Evolutionary conservation across 2,797 vertebrate genomes (phyloP).

Genomic region (Sparus aurata): DNA sequence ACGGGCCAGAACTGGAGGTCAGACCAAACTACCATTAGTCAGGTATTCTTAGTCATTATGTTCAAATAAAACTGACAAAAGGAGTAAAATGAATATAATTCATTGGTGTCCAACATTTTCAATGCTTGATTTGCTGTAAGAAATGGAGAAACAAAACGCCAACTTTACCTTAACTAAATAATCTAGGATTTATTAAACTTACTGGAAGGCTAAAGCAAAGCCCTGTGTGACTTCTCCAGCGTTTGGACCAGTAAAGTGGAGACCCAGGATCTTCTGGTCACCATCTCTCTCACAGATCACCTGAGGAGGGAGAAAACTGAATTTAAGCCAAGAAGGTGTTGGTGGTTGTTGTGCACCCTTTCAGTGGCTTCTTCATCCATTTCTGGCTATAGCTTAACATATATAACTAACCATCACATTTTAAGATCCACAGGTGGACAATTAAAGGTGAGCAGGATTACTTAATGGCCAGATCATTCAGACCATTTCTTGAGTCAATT

Average conservation of each 20-base stretch:
- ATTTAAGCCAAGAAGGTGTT: neutral
- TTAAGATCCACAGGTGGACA: neutral
- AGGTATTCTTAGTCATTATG: neutral
- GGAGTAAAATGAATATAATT: too few species aligned
- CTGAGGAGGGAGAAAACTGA: constrained; percentile 75
- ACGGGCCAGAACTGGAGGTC: neutral
- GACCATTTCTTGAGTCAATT: neutral
- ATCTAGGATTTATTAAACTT: constrained; percentile 69
- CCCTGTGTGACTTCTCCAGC: constrained; percentile 97
- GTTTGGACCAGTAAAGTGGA: constrained; percentile 96
- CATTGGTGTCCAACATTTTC: neutral
- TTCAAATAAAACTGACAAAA: neutral
- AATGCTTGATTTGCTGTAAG: neutral
- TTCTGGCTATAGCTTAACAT: neutral
- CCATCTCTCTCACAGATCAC: constrained; percentile 90
- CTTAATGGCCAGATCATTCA: neutral
- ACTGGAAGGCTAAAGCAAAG: constrained; percentile 94
- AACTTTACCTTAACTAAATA: neutral
- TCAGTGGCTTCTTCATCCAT: neutral
- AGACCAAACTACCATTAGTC: neutral
- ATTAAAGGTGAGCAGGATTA: neutral
- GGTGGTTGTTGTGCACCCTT: neutral
- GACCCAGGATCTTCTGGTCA: constrained; percentile 90
- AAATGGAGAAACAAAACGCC: neutral
- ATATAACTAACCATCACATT: neutral